Evolutionary conservation across 2,888 invertebrate species (phyloP), one percentile per base, ranked within the genome.

Genomic region (Stenichneumon culpator): DNA sequence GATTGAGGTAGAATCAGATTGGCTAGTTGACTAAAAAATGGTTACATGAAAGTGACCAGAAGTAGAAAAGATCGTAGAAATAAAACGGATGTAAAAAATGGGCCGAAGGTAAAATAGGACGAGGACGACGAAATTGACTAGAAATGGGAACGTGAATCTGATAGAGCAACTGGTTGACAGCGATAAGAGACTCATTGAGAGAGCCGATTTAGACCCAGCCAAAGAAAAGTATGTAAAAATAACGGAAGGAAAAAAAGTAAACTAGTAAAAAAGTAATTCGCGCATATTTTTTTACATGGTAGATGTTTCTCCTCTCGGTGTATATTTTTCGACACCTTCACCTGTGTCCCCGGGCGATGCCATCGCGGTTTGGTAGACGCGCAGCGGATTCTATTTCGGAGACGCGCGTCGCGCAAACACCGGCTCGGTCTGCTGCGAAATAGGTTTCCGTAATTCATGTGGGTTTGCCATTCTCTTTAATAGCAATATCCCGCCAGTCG

Each of bases 331-430:
- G 50, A 60, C 68, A 65, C 1, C 69, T 80, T 73, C 65, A 80
- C 80, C 80, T 81, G 80, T 72, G 50, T 80, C 52, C 75, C n/a
- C 67, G 75, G 25, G 39, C 75, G 78, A 70, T 75, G 75, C 77
- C 80, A 70, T 60, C 60, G 57, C 57, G 11, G 74, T 70, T 69
- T 57, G 28, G 32, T 60, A 52, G 52, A 77, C 84, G 80, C 72
- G 60, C 60, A 73, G 77, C 80, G 60, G 22, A 60, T 77, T 77
- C 84, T 84, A 84, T 84, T 84, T 84, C 44, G 60, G 74, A 77
- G 32, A 57, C 77, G 77, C 80, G 77, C 80, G 80, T 60, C 44
- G 63, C 47, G 63, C 79, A 5, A 74, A 69, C 75, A 50, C 57
- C 54, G 50, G 47, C 50, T 72, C 39, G 57, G 50, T 50, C 47